Evolutionary conservation across 2,797 vertebrate species (phyloP), one percentile per base, ranked within the genome.

Genomic region (Lagodon rhomboides): DNA sequence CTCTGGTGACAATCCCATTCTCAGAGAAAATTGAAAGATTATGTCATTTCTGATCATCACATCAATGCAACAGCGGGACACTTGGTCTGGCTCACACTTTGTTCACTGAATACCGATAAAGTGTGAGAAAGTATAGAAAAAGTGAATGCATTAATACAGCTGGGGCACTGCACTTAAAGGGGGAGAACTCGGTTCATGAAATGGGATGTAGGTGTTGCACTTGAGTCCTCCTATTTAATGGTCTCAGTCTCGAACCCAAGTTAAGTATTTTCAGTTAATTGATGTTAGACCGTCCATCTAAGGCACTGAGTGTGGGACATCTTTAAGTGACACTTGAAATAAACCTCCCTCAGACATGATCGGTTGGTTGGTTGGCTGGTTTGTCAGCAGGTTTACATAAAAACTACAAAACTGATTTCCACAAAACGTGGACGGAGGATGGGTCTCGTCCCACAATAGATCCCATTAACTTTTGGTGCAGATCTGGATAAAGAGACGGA

Each of bases 61-160:
- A 62, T 80, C 77, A 88, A 84, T 81, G 83, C 74, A 82, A 60
- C 85, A 87, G 85, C 63, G 4, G 88, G 87, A 86, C 67, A 49
- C 84, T 86, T 65, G 75, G 59, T 71, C 6, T 12, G 18, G 56
- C 66, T 83, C 77, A 56, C 25, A 34, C 58, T 43, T 53, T 43
- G 60, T 23, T 65, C 65, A 59, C 69, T 76, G 82, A 79, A 79
- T 50, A 56, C 47, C 18, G 0, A 74, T 60, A 61, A 76, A 76
- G 58, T 73, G 67, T 71, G 72, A 60, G 58, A 78, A 85, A 65
- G 49, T 27, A 41, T 73, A 71, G 46, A 84, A 83, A 74, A 59
- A 63, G 51, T 38, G 68, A 70, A 70, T 11, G 18, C 18, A 53
- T 79, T 47, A 47, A 73, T 11, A 53, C 59, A 75, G 43, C 59